Percentiles rank a stretch among this genome's conserved stretches.
Conservation (phyloP, 2,797 vertebrate genomes). For the Pangasius krempfi region DNA sequence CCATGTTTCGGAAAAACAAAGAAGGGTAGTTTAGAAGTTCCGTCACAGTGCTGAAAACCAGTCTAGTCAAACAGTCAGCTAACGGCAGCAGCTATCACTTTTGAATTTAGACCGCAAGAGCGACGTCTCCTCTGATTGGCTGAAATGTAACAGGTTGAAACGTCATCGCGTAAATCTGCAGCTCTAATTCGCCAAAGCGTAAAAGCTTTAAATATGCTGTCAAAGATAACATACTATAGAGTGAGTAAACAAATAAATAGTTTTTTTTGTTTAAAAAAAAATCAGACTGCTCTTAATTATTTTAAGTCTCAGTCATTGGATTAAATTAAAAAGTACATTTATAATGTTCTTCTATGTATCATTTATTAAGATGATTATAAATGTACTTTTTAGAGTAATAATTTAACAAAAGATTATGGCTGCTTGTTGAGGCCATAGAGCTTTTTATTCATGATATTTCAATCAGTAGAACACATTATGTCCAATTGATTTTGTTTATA, state of each 20-base stretch:
- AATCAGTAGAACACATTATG: not conserved
- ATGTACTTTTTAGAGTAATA: not conserved
- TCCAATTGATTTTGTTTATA: not conserved
- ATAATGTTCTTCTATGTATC: not conserved
- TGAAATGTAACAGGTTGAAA: not conserved
- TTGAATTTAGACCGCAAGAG: conserved; percentile 22
- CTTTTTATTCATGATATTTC: not conserved
- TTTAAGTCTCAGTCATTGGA: not conserved
- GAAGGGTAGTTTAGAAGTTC: not conserved
- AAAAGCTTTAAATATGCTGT: not conserved
- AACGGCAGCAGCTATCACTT: not conserved
- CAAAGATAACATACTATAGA: not conserved
- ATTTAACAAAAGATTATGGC: not conserved
- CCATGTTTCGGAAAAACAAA: conserved; percentile 28
- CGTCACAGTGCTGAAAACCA: not conserved
- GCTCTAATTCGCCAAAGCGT: no score
- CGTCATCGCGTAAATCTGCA: conserved; percentile 20
- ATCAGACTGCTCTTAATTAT: not conserved
- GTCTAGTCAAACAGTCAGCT: not conserved
- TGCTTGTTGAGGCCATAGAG: not conserved
- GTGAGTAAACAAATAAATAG: no score
- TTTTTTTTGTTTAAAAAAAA: no score
- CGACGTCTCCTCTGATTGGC: conserved; percentile 26
- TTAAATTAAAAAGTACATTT: not conserved
- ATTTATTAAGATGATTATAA: not conserved